Percentiles rank a stretch among this genome's conserved stretches.
phyloP scores from a whole-genome alignment of 2,888 invertebrate species.

The Pomacea canaliculata region DNA sequence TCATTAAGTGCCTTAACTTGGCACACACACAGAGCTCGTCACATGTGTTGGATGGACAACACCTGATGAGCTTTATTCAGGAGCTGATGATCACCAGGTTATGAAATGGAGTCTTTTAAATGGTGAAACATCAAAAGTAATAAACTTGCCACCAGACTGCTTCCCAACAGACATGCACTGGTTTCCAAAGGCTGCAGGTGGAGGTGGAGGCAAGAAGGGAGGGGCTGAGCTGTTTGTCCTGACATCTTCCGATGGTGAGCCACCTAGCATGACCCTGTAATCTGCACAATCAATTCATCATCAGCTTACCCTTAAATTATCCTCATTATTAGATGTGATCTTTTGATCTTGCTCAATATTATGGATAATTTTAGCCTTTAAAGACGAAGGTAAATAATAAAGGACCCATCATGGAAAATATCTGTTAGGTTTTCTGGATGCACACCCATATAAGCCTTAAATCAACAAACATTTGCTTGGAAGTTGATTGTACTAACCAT shows the following conservation, averaged over 20 bases:
- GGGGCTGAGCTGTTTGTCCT: conserved; percentile 86
- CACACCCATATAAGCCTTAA: too few relatives aligned
- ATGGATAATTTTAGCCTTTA: too few relatives aligned
- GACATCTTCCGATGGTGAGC: conserved; percentile 87
- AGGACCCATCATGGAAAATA: too few relatives aligned
- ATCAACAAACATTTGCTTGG: too few relatives aligned
- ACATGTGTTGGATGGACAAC: conserved; percentile 94
- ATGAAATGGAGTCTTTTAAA: conserved; percentile 91
- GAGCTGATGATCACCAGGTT: conserved; percentile 93
- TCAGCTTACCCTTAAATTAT: too few relatives aligned
- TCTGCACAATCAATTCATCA: too few relatives aligned
- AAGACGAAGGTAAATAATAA: too few relatives aligned
- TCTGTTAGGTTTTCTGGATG: too few relatives aligned
- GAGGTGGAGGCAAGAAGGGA: conserved; percentile 62
- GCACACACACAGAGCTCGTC: conserved; percentile 77
- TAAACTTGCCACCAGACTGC: conserved; percentile 85
- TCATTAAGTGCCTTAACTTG: conserved; percentile 47
- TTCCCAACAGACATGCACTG: conserved; percentile 92
- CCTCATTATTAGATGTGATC: too few relatives aligned
- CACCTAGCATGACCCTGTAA: neutral
- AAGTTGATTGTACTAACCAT: too few relatives aligned
- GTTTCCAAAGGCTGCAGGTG: conserved; percentile 77
- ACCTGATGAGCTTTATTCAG: conserved; percentile 92
- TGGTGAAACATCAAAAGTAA: conserved; percentile 80
- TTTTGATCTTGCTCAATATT: too few relatives aligned